Evolutionary conservation across 2,888 invertebrate species (phyloP), one percentile per base, ranked within the genome.

Genomic region (Rhaphigaster nebulosa): DNA sequence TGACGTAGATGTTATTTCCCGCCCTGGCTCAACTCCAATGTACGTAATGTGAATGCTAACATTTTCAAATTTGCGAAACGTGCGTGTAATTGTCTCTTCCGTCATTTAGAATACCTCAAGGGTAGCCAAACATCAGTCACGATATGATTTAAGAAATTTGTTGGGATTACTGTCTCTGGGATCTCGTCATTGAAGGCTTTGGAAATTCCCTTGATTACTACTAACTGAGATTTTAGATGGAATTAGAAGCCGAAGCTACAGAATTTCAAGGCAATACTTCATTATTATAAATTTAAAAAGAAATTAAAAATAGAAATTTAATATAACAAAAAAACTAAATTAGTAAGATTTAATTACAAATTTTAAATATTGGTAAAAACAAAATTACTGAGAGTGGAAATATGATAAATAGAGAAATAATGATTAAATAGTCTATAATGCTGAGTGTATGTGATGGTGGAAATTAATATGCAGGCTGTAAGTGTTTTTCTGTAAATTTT

Each of bases 21-120:
- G 34, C 20, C 70, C 70, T 70, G 70, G 70, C 70, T 34, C 70
- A 0, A 38, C 8, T 70, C 70, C 70, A 70, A 20, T 5, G 70
- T 70, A 70, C 70, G 70, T 70, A 70, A 70, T 34, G 18, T 70
- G 70, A 70, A 70, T 70, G 70, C 70, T 70, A 70, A 70, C 70
- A 34, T 34, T 70, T 70, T 70, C 34, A 70, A 70, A 70, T 70
- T 70, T 70, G 34, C 20, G 15, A 34, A 70, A 70, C 70, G 34
- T 70, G 70, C 34, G 70, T 70, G 70, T 70, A 70, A 70, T 70
- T 70, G 34, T 70, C 34, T 20, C 70, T 34, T 70, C 34, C 34
- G 70, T 70, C 70, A 70, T 70, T 70, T 70, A 34, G 70, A 34
- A 70, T 29, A 38, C 70, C 34, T 70, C 70, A 70, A 70, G 70